Conservation (phyloP, 2,797 vertebrate species). For the Smutsia gigantea region DNA sequence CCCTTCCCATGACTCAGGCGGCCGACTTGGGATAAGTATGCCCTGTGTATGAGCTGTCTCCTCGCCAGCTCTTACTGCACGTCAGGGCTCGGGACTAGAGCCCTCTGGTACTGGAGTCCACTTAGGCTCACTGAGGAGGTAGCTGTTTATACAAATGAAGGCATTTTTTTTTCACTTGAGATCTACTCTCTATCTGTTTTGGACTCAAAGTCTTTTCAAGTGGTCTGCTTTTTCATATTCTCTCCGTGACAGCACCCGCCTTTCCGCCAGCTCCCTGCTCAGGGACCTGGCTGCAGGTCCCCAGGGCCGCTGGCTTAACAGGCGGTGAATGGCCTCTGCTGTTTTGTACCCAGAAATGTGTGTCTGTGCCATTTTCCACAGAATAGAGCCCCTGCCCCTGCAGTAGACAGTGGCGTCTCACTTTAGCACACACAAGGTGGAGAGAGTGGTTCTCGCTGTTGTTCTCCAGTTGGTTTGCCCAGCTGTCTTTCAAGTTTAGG, state of each 20-base stretch:
- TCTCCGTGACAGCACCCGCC: not conserved
- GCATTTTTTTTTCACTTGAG: not conserved
- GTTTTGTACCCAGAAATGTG: slow-evolving; percentile 23
- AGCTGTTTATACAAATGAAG: slow-evolving; percentile 36
- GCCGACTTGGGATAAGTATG: not conserved
- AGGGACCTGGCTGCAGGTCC: not conserved
- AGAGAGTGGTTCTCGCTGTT: not conserved
- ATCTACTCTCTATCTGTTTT: not conserved
- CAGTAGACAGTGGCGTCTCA: not conserved
- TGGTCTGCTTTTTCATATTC: not conserved
- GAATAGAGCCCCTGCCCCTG: slow-evolving; percentile 3
- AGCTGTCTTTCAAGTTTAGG: slow-evolving; percentile 15
- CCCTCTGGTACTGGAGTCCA: not conserved
- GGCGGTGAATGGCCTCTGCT: not conserved
- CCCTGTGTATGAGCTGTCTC: not conserved
- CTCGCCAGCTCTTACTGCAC: not conserved
- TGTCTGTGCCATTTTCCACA: not conserved
- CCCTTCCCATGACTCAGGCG: slow-evolving; percentile 14
- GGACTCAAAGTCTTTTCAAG: not conserved
- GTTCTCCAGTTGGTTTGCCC: not conserved
- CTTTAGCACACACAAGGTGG: not conserved
- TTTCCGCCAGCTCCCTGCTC: not conserved
- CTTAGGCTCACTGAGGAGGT: not conserved
- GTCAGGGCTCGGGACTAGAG: not conserved
- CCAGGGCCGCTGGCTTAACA: not conserved